Base-by-base conservation (phyloP, 2,113 vertebrate species). In the Craseonycteris thonglongyai region DNA sequence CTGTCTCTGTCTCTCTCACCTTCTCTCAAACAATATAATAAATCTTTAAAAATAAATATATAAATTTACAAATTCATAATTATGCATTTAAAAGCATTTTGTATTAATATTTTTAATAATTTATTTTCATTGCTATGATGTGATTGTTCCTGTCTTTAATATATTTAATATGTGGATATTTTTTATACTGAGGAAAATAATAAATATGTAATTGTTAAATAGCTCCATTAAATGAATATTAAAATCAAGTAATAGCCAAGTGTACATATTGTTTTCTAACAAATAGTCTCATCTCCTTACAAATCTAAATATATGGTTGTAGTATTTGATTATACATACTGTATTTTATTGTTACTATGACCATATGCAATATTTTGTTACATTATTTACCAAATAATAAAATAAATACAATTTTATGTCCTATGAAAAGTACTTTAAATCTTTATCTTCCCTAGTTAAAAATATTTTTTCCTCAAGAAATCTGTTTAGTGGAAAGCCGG, bases 331-430 rank as follows among this genome's bases (percentile, higher is more conserved):
- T 72, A 69, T 2, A 90, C 9, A 69, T 35, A 45, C 4, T 71
- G 22, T 45, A 49, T 89, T 91, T 81, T 93, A 51, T 78, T 94
- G 95, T 79, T 72, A 80, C 54, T 86, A 61, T 83, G 66, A 28
- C 12, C 33, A 54, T 42, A 49, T 59, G 3, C 28, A 66, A n/a
- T 45, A 82, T 63, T 95, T 74, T 42, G 78, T 78, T 91, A 78
- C 45, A 47, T 42, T 95, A 93, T 61, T 79, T 71, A 75, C 33
- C 21, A 76, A 75, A 89, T 35, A 21, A 51, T 16, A 0, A 89
- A 51, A 76, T 56, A 33, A 68, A 6, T 49, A 72, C 3, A 69
- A 56, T 93, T 42, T 85, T 74, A 69, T 72, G 24, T 81, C 54
- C 22, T 84, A 5, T 10, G 1, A 51, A 83, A 42, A 68, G 90